These are phyloP conservation scores for Anas georgica DNA, from an alignment of 2,797 vertebrate species.

Conservation along the genomic window DNA sequence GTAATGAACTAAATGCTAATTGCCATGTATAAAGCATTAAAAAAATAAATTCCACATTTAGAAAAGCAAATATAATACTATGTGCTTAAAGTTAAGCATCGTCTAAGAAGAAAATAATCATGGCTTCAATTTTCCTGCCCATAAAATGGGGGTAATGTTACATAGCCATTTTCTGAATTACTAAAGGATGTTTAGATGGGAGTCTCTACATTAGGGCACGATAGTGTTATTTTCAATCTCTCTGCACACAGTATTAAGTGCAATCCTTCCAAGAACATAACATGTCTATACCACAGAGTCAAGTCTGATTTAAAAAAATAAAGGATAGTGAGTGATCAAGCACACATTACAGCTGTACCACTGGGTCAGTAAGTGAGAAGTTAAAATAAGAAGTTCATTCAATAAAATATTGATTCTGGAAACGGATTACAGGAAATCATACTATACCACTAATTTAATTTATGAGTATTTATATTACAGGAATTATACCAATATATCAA, in stretches of 20 bases:
- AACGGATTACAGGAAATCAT: constrained; percentile 69
- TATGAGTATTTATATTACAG: constrained; percentile 67
- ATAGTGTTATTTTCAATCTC: neutral
- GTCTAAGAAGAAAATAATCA: constrained; percentile 31
- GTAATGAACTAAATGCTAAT: neutral
- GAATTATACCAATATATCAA: constrained; percentile 67
- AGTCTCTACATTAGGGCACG: neutral
- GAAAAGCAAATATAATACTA: neutral
- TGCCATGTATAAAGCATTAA: neutral
- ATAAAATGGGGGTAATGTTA: neutral
- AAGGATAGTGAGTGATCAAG: constrained; percentile 34
- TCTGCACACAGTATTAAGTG: neutral
- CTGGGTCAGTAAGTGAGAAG: constrained; percentile 67
- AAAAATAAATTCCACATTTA: constrained; percentile 12
- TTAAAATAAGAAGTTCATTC: constrained; percentile 68
- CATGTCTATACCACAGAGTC: neutral
- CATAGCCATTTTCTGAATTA: constrained; percentile 38
- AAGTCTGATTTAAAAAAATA: neutral
- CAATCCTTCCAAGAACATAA: neutral
- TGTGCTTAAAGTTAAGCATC: constrained; percentile 19
- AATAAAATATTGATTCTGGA: constrained; percentile 72
- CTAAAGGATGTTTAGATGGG: constrained; percentile 37
- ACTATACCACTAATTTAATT: constrained; percentile 60
- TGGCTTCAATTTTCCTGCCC: neutral
- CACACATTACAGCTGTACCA: constrained; percentile 40